A percentile compares a stretch with the other conserved stretches of the same genome.
These are phyloP conservation scores for Petrolisthes cinctipes DNA, from an alignment of 2,888 invertebrate species.

Conservation along the genomic window DNA sequence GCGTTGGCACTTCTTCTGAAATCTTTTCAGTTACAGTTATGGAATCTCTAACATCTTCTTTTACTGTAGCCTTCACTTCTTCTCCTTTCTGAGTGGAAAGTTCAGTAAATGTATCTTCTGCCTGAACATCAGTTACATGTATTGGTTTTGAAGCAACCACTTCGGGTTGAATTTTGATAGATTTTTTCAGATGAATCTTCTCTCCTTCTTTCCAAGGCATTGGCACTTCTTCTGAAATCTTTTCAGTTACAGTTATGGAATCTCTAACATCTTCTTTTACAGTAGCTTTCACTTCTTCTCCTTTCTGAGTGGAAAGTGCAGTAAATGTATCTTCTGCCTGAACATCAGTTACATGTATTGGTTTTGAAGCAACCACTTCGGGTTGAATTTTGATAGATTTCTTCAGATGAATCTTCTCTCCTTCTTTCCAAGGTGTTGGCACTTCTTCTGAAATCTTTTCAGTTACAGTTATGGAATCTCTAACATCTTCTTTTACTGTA, in stretches of 20 bases:
- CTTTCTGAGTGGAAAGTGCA: conserved; percentile 27
- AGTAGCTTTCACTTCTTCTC: conserved; percentile 29
- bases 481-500: conserved; percentile 23
- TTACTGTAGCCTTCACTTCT: conserved; percentile 25
- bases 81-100: conserved; percentile 11
- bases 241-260: conserved; percentile 43
- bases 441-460: conserved; percentile 34
- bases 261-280: conserved; percentile 44
- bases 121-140: conserved; percentile 13
- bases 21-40: conserved; percentile 21
- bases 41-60: conserved; percentile 4
- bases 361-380: conserved; percentile 3
- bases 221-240: conserved; percentile 38
- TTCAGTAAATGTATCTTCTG: background rate
- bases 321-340: conserved; percentile 24
- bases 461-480: conserved; percentile 33
- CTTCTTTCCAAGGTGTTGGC: conserved; percentile 22
- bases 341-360: conserved; percentile 23
- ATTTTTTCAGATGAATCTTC: conserved; percentile 19
- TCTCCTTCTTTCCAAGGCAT: conserved; percentile 32
- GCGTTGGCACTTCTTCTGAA: conserved; percentile 20
- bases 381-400: conserved; percentile 17
- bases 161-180: conserved; percentile 13
- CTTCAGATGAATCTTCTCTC: conserved; percentile 29
- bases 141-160: conserved; percentile 19